These are phyloP conservation scores for Colistium nudipinnis DNA, from an alignment of 2,113 vertebrate species.

Conservation along the genomic window DNA sequence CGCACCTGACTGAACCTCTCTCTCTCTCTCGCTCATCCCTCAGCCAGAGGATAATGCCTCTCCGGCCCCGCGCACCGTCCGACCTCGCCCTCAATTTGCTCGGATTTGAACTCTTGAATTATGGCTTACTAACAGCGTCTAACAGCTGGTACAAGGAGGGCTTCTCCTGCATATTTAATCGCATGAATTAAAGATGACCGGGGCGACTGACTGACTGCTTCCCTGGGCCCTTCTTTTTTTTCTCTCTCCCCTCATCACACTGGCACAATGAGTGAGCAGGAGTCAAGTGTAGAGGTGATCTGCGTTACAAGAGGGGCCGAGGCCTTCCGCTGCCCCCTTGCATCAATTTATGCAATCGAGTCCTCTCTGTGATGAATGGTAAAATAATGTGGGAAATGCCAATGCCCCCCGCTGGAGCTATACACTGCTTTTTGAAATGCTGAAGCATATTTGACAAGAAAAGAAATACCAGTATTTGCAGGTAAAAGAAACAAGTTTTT, in stretches of 20 bases:
- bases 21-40: slow-evolving; percentile 56
- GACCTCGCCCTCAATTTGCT: slow-evolving; percentile 74
- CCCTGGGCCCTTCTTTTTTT: slow-evolving; percentile 34
- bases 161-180: slow-evolving; percentile 76
- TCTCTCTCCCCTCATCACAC: slow-evolving; percentile 34
- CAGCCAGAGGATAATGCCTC: slow-evolving; percentile 66
- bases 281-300: slow-evolving; percentile 61
- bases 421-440: not conserved
- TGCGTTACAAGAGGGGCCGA: slow-evolving; percentile 57
- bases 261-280: slow-evolving; percentile 59
- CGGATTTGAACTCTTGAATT: slow-evolving; percentile 74
- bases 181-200: slow-evolving; percentile 78
- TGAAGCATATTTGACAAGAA: not conserved
- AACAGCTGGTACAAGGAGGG: slow-evolving; percentile 75
- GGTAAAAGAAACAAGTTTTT: not conserved
- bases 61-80: slow-evolving; percentile 55
- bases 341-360: slow-evolving; percentile 43
- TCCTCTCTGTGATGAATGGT: not conserved
- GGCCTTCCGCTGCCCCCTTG: slow-evolving; percentile 35
- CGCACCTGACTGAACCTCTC: slow-evolving; percentile 74
- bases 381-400: slow-evolving; percentile 1
- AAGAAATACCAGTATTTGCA: not conserved
- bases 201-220: slow-evolving; percentile 68
- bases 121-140: slow-evolving; percentile 69
- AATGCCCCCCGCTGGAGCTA: not conserved